These are phyloP conservation scores for Lepus townsendii DNA, from an alignment of 2,797 vertebrate species.

Conservation along the genomic window DNA sequence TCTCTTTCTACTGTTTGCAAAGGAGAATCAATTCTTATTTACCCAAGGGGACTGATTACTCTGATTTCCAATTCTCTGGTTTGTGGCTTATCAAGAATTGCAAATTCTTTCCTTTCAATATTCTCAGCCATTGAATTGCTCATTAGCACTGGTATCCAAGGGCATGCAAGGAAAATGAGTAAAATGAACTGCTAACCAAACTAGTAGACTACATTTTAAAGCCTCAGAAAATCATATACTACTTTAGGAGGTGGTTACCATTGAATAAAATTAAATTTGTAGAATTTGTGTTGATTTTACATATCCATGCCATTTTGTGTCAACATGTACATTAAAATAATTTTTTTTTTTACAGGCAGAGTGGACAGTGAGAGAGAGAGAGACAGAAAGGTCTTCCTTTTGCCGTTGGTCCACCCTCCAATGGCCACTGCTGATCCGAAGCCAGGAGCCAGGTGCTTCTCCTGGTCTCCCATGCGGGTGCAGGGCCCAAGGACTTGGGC, in stretches of 20 bases:
- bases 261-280: background rate
- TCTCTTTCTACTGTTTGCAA: constrained; percentile 36
- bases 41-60: background rate
- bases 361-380: too few relatives aligned
- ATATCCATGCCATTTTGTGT: background rate
- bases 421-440: too few relatives aligned
- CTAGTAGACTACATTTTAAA: background rate
- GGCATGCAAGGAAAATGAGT: background rate
- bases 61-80: background rate
- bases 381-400: too few relatives aligned
- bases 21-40: constrained; percentile 18
- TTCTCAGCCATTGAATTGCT: background rate
- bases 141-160: background rate
- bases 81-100: background rate
- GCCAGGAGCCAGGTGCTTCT: too few relatives aligned
- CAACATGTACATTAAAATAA: background rate
- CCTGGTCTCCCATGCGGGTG: too few relatives aligned
- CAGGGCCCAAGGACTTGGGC: too few relatives aligned
- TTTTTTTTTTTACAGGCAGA: too few relatives aligned
- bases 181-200: constrained; percentile 35
- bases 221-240: background rate
- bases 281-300: background rate
- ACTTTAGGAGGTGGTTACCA: background rate
- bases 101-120: background rate
- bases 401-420: too few relatives aligned